Evolutionary conservation across 1,140 invertebrate genomes (phyloP), one percentile per base, ranked within the genome.

Genomic region (Cotesia chilonis): DNA sequence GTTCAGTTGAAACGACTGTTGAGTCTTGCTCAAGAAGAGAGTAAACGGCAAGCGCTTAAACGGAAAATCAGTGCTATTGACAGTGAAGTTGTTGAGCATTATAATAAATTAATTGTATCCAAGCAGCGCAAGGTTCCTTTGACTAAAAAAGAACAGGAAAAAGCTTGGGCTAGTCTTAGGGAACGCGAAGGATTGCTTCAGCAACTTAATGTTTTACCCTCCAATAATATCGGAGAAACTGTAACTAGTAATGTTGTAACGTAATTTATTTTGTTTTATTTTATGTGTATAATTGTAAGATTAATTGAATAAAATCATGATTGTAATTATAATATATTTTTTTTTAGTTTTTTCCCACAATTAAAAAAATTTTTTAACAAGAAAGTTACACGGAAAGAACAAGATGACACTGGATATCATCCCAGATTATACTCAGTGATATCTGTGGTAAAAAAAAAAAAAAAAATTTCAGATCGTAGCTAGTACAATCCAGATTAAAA

Each of bases 71-170:
- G 90, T 70, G 82, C 86, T 12, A 88, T 91, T 2, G 94, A 95
- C 78, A 90, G 89, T 69, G 92, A 95, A 81, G 92, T 94, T 78
- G 83, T 94, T 77, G 94, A 96, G 78, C 91, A 92, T 76, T 95
- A 95, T 77, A 92, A 93, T 77, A 94, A 92, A 79, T 90, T 94
- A 76, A 87, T 92, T 65, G 81, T 90, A 12, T 90, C 92, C 3
- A 92, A 94, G 77, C 92, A 94, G 77, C 94, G 94, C 80, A 94
- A 95, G 80, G 90, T 93, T 77, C 90, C 90, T 1, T 88, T 94
- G 7, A 92, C 92, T 28, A 92, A 92, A 77, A 94, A 95, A 79
- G 95, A 96, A 80, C 93, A 92, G 75, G 94, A 96, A 72, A 90
- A 93, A 80, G 93, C 94, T 3, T 91, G 91, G 90, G 88, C 88